phyloP scores from a whole-genome alignment of 2,888 invertebrate genomes.

The Epicampocera succincta region DNA sequence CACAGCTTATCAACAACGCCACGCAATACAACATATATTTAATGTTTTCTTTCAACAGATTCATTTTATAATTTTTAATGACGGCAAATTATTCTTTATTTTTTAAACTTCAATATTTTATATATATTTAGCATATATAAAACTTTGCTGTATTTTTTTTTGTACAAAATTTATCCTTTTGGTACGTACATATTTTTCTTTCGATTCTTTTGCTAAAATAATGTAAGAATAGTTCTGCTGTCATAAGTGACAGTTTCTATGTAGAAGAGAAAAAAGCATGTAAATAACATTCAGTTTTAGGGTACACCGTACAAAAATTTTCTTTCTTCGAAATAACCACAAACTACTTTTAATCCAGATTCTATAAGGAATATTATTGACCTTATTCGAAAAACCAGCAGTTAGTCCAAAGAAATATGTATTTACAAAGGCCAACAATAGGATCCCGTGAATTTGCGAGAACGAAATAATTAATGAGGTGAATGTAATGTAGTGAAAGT shows the following conservation, averaged over 20 bases:
- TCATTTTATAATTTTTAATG: slow-evolving; percentile 36
- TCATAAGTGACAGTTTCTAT: slow-evolving; percentile 40
- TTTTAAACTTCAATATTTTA: slow-evolving; percentile 20
- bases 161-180: slow-evolving; percentile 39
- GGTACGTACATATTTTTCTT: slow-evolving; percentile 59
- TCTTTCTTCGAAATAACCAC: too few species aligned
- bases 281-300: background rate
- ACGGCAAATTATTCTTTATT: background rate
- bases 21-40: slow-evolving; percentile 57
- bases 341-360: too few species aligned
- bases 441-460: too few species aligned
- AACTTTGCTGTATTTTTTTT: slow-evolving; percentile 20
- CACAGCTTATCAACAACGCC: slow-evolving; percentile 54
- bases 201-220: slow-evolving; percentile 4
- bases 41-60: slow-evolving; percentile 22
- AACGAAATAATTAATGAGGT: too few species aligned
- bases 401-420: too few species aligned
- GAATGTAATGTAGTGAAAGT: too few species aligned
- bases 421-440: too few species aligned
- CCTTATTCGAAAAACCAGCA: too few species aligned
- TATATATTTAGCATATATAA: slow-evolving; percentile 31
- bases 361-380: too few species aligned
- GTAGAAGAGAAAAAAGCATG: background rate
- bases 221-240: slow-evolving; percentile 55
- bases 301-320: too few species aligned